A percentile compares a stretch with the other conserved stretches of the same genome.
Conservation (phyloP, 35 echinoderm and acorn worm species). For the Ophiothrix spiculata region DNA sequence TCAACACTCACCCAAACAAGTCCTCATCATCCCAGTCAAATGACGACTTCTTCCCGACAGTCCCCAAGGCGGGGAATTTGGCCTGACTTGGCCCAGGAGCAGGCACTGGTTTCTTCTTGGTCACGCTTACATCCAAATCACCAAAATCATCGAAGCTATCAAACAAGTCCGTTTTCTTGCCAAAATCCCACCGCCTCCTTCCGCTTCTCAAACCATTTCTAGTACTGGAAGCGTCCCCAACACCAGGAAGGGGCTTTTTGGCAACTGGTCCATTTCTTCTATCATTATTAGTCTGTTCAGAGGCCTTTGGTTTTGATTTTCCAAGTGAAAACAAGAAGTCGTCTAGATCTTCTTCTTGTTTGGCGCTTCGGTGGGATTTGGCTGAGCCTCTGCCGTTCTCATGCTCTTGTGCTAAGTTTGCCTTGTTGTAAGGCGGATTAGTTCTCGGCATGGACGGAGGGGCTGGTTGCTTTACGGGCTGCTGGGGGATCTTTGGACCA, state of each 20-base stretch:
- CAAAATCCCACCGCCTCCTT: conserved; percentile 67
- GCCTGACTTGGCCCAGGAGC: background rate
- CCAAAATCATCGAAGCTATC: conserved; percentile 90
- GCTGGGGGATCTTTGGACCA: conserved; percentile 46
- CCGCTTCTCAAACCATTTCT: conserved; percentile 49
- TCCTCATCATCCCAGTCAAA: conserved; percentile 98
- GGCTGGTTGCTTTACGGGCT: background rate
- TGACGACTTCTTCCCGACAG: conserved; percentile 62
- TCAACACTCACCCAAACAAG: conserved; percentile 64
- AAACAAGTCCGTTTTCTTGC: conserved; percentile 56
- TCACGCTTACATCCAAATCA: conserved; percentile 51
- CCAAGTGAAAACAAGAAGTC: conserved; percentile 63
- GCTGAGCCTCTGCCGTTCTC: conserved; percentile 9
- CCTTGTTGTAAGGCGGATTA: background rate
- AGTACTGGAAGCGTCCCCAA: background rate
- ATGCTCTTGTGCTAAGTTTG: background rate
- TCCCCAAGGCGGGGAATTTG: conserved; percentile 23
- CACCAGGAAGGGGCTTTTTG: background rate
- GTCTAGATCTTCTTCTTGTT: conserved; percentile 48
- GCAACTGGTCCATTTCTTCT: conserved; percentile 5
- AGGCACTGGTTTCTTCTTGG: conserved; percentile 13
- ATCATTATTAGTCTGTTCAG: background rate
- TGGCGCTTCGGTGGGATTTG: conserved; percentile 18
- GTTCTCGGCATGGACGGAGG: conserved; percentile 7
- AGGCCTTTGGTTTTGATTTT: conserved; percentile 46